Conservation (phyloP, 2,113 vertebrate species). For the Lepisosteus oculatus region DNA sequence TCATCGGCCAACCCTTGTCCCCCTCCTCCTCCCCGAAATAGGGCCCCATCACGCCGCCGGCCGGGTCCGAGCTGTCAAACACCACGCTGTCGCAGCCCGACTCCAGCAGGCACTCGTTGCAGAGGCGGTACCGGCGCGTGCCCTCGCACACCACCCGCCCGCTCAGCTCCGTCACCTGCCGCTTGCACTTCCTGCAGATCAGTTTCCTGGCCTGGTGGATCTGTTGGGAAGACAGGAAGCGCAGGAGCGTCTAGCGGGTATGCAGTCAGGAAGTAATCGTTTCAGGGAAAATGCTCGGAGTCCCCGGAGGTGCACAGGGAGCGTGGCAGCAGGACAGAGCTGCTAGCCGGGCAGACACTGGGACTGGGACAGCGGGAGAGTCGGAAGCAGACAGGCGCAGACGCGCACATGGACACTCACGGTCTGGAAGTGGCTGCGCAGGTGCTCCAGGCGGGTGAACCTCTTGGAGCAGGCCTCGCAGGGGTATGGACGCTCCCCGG, state of each 20-base stretch:
- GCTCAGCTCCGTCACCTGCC: conserved; percentile 86
- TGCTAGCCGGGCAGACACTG: no score
- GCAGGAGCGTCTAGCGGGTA: no score
- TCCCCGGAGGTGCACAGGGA: no score
- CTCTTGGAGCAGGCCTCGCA: conserved; percentile 95
- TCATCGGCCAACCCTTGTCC: conserved; percentile 69
- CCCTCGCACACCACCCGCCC: conserved; percentile 93
- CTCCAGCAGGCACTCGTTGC: conserved; percentile 83
- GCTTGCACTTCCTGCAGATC: conserved; percentile 93
- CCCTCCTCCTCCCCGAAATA: conserved; percentile 75
- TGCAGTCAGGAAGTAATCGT: no score
- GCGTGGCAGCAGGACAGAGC: no score
- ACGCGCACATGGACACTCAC: conserved; percentile 51
- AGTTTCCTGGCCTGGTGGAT: conserved; percentile 95
- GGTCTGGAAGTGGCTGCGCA: conserved; percentile 94
- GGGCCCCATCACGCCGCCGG: conserved; percentile 56
- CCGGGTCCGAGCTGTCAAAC: conserved; percentile 71
- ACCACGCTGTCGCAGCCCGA: conserved; percentile 81
- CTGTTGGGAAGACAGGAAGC: conserved; percentile 51
- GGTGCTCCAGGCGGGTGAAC: conserved; percentile 91
- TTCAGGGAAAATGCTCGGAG: no score
- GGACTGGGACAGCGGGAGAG: neutral
- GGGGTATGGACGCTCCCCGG: conserved; percentile 90
- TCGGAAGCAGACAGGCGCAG: neutral
- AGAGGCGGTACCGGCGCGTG: conserved; percentile 86